These are phyloP conservation scores for Drosophila vallismaia DNA, from an alignment of 2,888 invertebrate species.

Conservation along the genomic window DNA sequence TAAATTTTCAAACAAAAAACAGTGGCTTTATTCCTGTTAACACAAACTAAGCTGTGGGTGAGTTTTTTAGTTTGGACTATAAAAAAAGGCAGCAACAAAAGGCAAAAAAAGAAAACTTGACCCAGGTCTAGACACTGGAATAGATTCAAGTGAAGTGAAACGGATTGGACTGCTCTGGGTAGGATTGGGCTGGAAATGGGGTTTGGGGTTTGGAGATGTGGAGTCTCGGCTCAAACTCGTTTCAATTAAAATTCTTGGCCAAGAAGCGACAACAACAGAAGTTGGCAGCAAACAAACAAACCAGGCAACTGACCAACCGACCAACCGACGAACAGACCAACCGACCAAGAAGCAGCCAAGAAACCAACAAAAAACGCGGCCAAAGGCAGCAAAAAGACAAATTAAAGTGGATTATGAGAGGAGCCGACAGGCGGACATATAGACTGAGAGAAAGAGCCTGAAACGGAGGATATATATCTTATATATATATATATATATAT, in stretches of 20 bases:
- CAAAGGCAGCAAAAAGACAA: slow-evolving; percentile 69
- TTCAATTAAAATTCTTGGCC: slow-evolving; percentile 79
- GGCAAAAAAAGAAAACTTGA: slow-evolving; percentile 49
- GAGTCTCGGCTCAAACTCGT: slow-evolving; percentile 65
- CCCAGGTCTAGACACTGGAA: slow-evolving; percentile 60
- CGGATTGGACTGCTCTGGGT: slow-evolving; percentile 25
- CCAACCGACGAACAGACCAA: background rate
- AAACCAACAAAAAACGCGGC: slow-evolving; percentile 32
- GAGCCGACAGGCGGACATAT: slow-evolving; percentile 32
- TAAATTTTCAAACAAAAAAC: background rate
- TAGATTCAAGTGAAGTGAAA: slow-evolving; percentile 28
- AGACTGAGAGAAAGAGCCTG: slow-evolving; percentile 3
- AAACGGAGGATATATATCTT: slow-evolving; percentile 27
- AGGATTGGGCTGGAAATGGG: slow-evolving; percentile 12
- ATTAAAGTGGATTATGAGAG: slow-evolving; percentile 77
- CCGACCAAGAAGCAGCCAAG: slow-evolving; percentile 31
- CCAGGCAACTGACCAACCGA: slow-evolving; percentile 19
- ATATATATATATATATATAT: slow-evolving; percentile 17
- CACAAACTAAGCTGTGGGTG: background rate
- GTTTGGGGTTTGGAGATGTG: slow-evolving; percentile 8
- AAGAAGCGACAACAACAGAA: slow-evolving; percentile 54
- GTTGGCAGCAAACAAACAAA: slow-evolving; percentile 47
- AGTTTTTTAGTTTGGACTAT: slow-evolving; percentile 19
- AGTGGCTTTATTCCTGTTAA: background rate
- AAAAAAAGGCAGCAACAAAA: slow-evolving; percentile 8